Base-by-base conservation (phyloP, 2,797 vertebrate species). In the Rhynchotus rufescens region DNA sequence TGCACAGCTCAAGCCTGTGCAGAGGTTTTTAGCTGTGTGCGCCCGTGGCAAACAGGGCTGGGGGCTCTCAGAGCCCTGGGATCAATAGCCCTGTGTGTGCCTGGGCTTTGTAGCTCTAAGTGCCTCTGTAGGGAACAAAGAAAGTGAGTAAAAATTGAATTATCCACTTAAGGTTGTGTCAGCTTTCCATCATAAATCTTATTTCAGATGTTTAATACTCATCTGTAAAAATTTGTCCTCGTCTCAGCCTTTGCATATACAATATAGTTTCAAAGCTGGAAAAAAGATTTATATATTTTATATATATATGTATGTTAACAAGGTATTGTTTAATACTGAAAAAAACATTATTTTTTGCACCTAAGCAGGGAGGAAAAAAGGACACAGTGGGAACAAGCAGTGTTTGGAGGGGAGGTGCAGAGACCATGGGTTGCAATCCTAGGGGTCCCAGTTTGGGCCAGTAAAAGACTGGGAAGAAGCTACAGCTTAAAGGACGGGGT, bases 111-210 rank as follows among this genome's bases (percentile, higher is more conserved):
- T 60, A 93, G 87, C 77, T 32, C 36, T 84, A 79, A 95, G 92
- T 88, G 94, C 85, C 91, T 88, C 89, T 86, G 93, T 71, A 56
- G 85, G 92, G 88, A 93, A 94, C 93, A 94, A 92, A 95, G 94
- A 84, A 95, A 88, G 57, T 45, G 88, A 79, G 89, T 28, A 84
- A 95, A 95, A 96, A 95, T 91, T 94, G 94, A 96, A 93, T 96
- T 96, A 96, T 82, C 94, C 92, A 93, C 95, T 95, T 91, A 54
- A 77, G 73, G 71, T 79, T 83, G 32, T 86, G 84, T 92, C 89
- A 64, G 47, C 56, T 96, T 92, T 90, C 94, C 92, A 92, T 93
- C 88, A 96, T 95, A 94, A 92, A 90, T 90, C 68, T 92, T 69
- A 82, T 72, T 4, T 8, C 19, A 17, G 32, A 17, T 12, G 28